Evolutionary conservation across 1,140 invertebrate species (phyloP).

Genomic region (Campoletis sonorensis): DNA sequence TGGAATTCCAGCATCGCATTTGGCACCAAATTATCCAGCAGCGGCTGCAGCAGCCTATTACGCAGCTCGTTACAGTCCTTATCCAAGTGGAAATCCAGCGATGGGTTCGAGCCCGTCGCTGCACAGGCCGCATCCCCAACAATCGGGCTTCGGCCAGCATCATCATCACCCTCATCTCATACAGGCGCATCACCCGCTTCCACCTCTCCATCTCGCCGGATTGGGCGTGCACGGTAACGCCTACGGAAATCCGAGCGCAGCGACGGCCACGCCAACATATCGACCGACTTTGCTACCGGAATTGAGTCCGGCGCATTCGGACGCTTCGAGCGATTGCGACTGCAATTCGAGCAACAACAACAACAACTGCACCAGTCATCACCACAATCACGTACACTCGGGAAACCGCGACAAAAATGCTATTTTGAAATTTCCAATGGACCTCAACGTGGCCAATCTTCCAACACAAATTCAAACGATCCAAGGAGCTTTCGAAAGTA

Average conservation of each 20-base stretch:
- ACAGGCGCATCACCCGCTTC: constrained; percentile 60
- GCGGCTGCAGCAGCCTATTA: constrained; percentile 68
- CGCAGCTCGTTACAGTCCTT: constrained; percentile 64
- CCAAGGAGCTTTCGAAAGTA: constrained; percentile 57
- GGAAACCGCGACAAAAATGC: constrained; percentile 40
- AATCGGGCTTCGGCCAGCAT: constrained; percentile 52
- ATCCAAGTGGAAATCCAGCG: constrained; percentile 54
- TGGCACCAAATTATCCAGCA: constrained; percentile 59
- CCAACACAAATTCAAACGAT: constrained; percentile 55
- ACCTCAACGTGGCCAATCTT: constrained; percentile 51
- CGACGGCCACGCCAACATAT: constrained; percentile 39
- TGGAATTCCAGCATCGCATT: constrained; percentile 73
- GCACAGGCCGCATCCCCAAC: constrained; percentile 54
- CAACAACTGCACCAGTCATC: constrained; percentile 55
- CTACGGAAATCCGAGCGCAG: constrained; percentile 52
- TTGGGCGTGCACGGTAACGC: constrained; percentile 59
- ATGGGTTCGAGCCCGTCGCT: constrained; percentile 47
- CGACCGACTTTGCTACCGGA: constrained; percentile 57
- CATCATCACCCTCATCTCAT: constrained; percentile 57
- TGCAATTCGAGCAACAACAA: constrained; percentile 67
- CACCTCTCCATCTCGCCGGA: constrained; percentile 59
- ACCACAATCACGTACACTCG: constrained; percentile 44
- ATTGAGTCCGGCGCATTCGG: constrained; percentile 67
- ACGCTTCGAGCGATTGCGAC: constrained; percentile 73
- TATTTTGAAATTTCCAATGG: constrained; percentile 49